phyloP scores from a whole-genome alignment of 1,140 invertebrate species.

The Zaprionus lachaisei region DNA sequence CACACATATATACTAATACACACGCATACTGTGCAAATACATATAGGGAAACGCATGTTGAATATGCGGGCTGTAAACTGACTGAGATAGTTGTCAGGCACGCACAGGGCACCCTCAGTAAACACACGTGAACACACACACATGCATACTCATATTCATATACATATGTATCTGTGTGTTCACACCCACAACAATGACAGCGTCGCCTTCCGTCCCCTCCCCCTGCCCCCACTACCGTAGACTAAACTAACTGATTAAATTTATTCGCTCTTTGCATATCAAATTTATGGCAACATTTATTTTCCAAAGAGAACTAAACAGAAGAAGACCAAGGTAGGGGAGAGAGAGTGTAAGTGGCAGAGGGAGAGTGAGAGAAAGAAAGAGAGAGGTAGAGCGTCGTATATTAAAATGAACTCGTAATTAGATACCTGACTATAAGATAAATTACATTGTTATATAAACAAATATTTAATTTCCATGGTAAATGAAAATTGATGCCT shows the following conservation, averaged over 20 bases:
- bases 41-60: slow-evolving; percentile 1
- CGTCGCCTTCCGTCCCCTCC: background rate
- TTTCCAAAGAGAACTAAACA: background rate
- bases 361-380: background rate
- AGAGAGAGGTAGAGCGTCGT: background rate
- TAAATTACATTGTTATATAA: background rate
- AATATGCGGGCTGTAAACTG: slow-evolving; percentile 46
- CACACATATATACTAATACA: background rate
- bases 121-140: background rate
- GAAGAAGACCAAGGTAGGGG: background rate
- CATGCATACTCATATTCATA: background rate
- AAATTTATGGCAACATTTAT: slow-evolving; percentile 42
- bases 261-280: slow-evolving; percentile 69
- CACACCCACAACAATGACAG: slow-evolving; percentile 35
- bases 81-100: slow-evolving; percentile 43
- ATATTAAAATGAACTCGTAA: background rate
- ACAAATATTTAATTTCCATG: background rate
- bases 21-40: background rate
- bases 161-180: background rate
- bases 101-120: slow-evolving; percentile 15
- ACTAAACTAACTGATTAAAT: slow-evolving; percentile 69
- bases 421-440: background rate
- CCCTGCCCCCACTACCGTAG: background rate
- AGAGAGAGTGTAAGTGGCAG: background rate
- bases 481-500: background rate